phyloP scores from a whole-genome alignment of 2,113 vertebrate genomes.

The Platysternon megacephalum region DNA sequence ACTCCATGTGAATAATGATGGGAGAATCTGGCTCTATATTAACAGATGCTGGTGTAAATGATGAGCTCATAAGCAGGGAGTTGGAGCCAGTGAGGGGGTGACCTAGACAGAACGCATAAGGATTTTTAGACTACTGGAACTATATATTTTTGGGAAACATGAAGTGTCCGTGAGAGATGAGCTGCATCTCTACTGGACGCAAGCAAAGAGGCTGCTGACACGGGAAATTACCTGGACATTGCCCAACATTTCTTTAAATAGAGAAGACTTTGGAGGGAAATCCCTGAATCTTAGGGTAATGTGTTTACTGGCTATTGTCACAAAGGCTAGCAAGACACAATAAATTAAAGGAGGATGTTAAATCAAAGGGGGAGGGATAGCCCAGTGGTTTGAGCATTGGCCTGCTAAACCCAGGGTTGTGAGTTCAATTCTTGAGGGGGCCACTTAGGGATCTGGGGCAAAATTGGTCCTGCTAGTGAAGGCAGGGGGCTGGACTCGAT shows the following conservation, averaged over 20 bases:
- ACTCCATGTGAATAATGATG: neutral
- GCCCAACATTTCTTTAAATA: slow-evolving; percentile 54
- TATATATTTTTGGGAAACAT: slow-evolving; percentile 22
- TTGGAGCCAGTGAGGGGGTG: neutral
- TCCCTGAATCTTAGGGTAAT: slow-evolving; percentile 45
- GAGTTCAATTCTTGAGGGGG: too few species aligned
- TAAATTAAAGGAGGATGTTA: slow-evolving; percentile 41
- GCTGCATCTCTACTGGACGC: slow-evolving; percentile 50
- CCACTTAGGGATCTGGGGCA: too few species aligned
- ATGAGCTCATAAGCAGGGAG: slow-evolving; percentile 36
- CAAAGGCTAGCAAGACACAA: slow-evolving; percentile 21
- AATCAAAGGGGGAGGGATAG: too few species aligned
- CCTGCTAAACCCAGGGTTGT: too few species aligned
- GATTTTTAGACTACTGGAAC: slow-evolving; percentile 38
- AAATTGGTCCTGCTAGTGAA: too few species aligned
- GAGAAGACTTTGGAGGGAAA: slow-evolving; percentile 54
- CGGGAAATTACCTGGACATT: slow-evolving; percentile 69
- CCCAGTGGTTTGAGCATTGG: too few species aligned
- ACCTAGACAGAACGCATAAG: slow-evolving; percentile 43
- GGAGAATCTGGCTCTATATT: neutral
- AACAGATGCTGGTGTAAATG: slow-evolving; percentile 7
- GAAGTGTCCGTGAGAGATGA: slow-evolving; percentile 25
- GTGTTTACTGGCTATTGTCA: slow-evolving; percentile 54
- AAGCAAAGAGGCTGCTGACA: slow-evolving; percentile 58
- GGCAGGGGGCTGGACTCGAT: too few species aligned